These are phyloP conservation scores for Hipposideros larvatus DNA, from an alignment of 2,797 vertebrate species.

Conservation along the genomic window DNA sequence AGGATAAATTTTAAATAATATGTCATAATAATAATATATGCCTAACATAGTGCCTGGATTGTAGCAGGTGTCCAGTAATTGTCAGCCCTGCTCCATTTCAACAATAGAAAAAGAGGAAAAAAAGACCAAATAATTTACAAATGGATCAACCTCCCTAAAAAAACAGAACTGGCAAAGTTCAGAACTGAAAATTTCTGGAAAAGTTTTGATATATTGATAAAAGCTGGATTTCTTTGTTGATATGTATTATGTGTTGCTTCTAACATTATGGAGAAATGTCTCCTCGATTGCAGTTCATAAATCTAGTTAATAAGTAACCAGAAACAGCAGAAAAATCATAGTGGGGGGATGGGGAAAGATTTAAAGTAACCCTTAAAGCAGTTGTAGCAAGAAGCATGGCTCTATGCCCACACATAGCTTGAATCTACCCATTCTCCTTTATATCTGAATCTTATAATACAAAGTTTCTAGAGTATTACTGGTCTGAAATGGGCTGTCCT, in stretches of 20 bases:
- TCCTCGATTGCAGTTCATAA: constrained; percentile 11
- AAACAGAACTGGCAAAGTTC: background rate
- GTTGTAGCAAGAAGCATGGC: background rate
- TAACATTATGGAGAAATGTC: background rate
- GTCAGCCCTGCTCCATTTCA: background rate
- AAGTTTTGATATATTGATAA: background rate
- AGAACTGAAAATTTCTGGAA: background rate
- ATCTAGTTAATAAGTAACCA: constrained; percentile 4
- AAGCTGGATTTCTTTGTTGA: constrained; percentile 2
- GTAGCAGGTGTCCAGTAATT: background rate
- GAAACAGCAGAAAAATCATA: background rate
- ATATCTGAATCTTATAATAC: background rate
- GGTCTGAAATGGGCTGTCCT: background rate
- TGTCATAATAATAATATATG: background rate
- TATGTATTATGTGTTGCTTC: background rate
- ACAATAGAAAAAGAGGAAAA: background rate
- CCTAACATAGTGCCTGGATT: background rate
- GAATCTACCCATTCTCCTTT: background rate
- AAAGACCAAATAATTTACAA: constrained; percentile 7
- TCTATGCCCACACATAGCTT: background rate
- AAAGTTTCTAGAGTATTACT: background rate
- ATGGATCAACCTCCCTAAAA: background rate
- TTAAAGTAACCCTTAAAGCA: background rate
- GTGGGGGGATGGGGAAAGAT: background rate
- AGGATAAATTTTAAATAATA: constrained; percentile 20